Base-by-base conservation (phyloP, 2,113 vertebrate species). In the Parotia lawesii region DNA sequence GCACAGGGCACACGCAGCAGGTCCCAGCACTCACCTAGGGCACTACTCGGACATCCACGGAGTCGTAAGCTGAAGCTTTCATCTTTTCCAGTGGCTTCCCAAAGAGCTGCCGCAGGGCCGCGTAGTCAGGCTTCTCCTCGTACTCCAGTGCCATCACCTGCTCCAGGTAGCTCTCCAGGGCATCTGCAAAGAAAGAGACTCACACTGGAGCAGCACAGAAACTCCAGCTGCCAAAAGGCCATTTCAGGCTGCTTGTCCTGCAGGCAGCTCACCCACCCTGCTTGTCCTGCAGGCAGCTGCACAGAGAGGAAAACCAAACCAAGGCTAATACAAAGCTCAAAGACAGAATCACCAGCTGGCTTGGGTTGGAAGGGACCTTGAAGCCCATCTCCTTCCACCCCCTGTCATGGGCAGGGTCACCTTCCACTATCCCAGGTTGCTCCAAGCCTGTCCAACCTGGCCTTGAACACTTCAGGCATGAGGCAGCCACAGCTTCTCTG, bases 121-220 rank as follows among this genome's bases (percentile, higher is more conserved):
- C 7, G 5, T 99, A 99, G 95, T 98, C 83, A 0, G 99, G 99
- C 94, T 98, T 96, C 95, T 99, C 98, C 2, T 98, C 95, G 0
- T 99, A 99, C 70, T 94, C 77, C 33, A 99, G 98, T 17, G 83
- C 79, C 98, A 97, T 96, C 54, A 98, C 98, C 54, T 96, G 89
- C 53, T 96, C 96, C 96, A 99, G 94, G 96, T 98, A 99, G 6
- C 42, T 74, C 85, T 96, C 77, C 71, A 99, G 93, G 22, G 97
- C 96, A 83, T 89, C 99, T 99, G 85, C 15, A 79, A 58, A 67
- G 72, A n/a, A 93, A 53, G 22, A 16, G 17, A 19, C 19, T 38
- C 29, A 27, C 11, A 47, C 1, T 4, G 16, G n/a, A 78, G 57
- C 53, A 64, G 60, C 53, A 65, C 24, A 28, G 54, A 24, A 48